A percentile compares a stretch with the other conserved stretches of the same genome.
Evolutionary conservation across 2,888 invertebrate species (phyloP).

Genomic region (Agelastica alni): DNA sequence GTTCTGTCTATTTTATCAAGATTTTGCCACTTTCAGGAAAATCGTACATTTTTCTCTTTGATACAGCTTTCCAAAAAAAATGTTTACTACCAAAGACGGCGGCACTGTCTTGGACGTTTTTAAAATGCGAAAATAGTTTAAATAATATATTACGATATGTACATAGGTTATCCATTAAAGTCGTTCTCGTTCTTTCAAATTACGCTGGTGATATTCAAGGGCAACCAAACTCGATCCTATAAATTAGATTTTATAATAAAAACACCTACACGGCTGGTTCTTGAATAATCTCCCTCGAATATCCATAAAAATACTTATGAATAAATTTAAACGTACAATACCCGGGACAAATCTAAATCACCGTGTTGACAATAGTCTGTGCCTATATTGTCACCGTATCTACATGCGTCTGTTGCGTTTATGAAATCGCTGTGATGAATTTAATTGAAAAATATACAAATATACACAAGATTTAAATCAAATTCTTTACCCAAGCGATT

Average conservation of each 20-base stretch:
- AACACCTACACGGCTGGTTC: conserved; percentile 26
- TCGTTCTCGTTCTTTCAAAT: conserved; percentile 33
- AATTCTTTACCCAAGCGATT: no score
- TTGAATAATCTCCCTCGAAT: conserved; percentile 28
- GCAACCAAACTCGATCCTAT: conserved; percentile 35
- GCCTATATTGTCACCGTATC: conserved; percentile 15
- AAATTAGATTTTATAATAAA: conserved; percentile 34
- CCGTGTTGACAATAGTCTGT: conserved; percentile 21
- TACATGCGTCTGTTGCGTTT: conserved; percentile 13
- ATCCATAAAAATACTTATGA: conserved; percentile 27
- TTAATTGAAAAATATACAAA: no score
- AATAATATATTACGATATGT: conserved; percentile 27
- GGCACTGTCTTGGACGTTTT: no score
- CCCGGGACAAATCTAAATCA: conserved; percentile 24
- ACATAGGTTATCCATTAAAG: conserved; percentile 40
- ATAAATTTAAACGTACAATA: conserved; percentile 30
- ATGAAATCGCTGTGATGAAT: conserved; percentile 2
- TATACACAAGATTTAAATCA: no score
- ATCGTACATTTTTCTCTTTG: no score
- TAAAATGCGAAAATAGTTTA: conserved; percentile 22
- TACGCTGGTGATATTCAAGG: conserved; percentile 37
- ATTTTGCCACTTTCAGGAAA: no score
- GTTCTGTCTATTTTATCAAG: no score
- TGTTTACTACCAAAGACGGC: no score
- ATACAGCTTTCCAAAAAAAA: no score